Evolutionary conservation across 2,797 vertebrate species (phyloP).

Genomic region (Kryptolebias ocellatus): DNA sequence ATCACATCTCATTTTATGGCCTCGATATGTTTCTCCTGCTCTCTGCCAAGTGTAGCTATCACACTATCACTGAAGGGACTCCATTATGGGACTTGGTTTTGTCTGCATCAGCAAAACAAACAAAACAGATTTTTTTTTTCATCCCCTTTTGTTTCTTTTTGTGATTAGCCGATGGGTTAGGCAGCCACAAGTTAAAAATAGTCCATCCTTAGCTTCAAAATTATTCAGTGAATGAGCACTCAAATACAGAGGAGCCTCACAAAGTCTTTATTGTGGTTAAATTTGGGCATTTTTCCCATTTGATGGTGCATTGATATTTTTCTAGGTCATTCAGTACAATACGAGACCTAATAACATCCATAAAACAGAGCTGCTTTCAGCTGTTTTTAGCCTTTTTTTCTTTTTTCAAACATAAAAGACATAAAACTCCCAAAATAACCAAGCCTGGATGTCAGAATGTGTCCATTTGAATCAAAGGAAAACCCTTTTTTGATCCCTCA

Average conservation of each 20-base stretch:
- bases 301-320: too few species aligned
- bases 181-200: too few species aligned
- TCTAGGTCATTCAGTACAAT: too few species aligned
- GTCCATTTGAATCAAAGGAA: background rate
- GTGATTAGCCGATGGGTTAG: background rate
- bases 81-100: background rate
- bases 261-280: too few species aligned
- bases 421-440: background rate
- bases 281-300: background rate
- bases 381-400: background rate
- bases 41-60: slow-evolving; percentile 10
- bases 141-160: background rate
- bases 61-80: background rate
- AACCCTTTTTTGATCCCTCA: background rate
- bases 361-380: too few species aligned
- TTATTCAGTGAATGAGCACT: too few species aligned
- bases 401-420: background rate
- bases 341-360: too few species aligned
- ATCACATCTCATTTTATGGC: slow-evolving; percentile 16
- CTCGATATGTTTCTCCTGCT: slow-evolving; percentile 1
- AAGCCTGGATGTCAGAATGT: background rate
- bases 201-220: too few species aligned
- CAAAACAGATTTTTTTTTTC: too few species aligned
- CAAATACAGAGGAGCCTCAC: too few species aligned
- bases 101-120: background rate